These are phyloP conservation scores for Bhutanitis thaidina DNA, from an alignment of 2,888 invertebrate species.

Conservation along the genomic window DNA sequence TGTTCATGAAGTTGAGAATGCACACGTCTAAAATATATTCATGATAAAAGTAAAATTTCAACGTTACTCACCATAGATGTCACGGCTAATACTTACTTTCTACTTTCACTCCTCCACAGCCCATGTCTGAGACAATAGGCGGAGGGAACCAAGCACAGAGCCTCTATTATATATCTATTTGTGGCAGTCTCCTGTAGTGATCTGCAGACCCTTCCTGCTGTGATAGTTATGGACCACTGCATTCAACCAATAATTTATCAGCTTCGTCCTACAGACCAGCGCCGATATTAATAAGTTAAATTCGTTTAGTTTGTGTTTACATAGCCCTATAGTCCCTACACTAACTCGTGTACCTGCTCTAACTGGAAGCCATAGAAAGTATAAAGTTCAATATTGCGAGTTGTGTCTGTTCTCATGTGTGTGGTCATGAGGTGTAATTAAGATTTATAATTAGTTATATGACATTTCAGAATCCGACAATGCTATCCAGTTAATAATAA, in stretches of 20 bases:
- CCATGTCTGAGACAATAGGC: slow-evolving; percentile 31
- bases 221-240: not conserved
- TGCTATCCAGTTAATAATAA: slow-evolving; percentile 49
- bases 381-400: not conserved
- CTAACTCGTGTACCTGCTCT: not conserved
- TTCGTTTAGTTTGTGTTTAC: too few relatives aligned
- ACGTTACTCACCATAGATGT: slow-evolving; percentile 45
- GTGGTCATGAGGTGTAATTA: not conserved
- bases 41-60: slow-evolving; percentile 26
- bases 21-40: not conserved
- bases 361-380: slow-evolving; percentile 3
- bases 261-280: not conserved
- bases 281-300: too few relatives aligned
- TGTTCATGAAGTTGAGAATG: too few relatives aligned
- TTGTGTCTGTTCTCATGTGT: not conserved
- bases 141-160: not conserved
- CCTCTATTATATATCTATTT: not conserved
- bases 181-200: not conserved
- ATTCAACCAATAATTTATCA: not conserved
- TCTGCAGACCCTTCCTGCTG: not conserved
- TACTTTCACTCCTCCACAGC: slow-evolving; percentile 54
- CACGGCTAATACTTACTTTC: slow-evolving; percentile 48
- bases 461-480: not conserved
- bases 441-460: not conserved
- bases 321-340: not conserved